Base-by-base conservation (phyloP, 2,797 vertebrate species). In the Varecia variegata region DNA sequence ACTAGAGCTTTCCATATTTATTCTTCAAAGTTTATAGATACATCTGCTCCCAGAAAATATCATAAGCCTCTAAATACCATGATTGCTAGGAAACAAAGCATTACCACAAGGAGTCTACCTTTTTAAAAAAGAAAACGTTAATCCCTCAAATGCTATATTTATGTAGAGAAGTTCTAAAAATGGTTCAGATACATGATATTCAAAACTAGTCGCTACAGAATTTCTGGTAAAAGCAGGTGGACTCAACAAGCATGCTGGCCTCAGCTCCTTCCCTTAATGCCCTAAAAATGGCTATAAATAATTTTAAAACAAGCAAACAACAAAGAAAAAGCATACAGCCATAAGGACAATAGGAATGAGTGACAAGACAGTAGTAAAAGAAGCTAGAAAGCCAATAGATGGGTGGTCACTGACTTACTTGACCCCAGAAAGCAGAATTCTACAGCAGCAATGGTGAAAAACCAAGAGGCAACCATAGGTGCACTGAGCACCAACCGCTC, bases 111-210 rank as follows among this genome's bases (percentile, higher is more conserved):
- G 40, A 84, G 68, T 80, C 58, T 70, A 93, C 45, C 25, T 93
- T 93, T 68, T 92, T 95, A 90, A 88, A 94, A 94, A 97, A 79
- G 83, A 93, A 95, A 88, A 70, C 50, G 81, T 91, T 47, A 84
- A 45, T 70, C 56, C 25, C 27, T 93, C 58, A 70, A 85, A 88
- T n/a, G 25, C 56, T n/a, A 20, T 50, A 74, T 77, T 95, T 85
- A 77, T 21, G 38, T 17, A 88, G 43, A 90, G 13, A 93, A 84
- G 30, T 45, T 68, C 40, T 58, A 56, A 7, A 84, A 50, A 32
- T 30, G 43, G 23, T 52, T 88, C 56, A 93, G 80, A 60, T 25
- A 50, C 15, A 47, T 67, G 52, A n/a, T 77, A 81, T 68, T 73
- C 65, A 90, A 95, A 84, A 43, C 47, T 43, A 80, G 25, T 54